Conservation (phyloP, 2,113 vertebrate species). For the Toxotes jaculatrix region DNA sequence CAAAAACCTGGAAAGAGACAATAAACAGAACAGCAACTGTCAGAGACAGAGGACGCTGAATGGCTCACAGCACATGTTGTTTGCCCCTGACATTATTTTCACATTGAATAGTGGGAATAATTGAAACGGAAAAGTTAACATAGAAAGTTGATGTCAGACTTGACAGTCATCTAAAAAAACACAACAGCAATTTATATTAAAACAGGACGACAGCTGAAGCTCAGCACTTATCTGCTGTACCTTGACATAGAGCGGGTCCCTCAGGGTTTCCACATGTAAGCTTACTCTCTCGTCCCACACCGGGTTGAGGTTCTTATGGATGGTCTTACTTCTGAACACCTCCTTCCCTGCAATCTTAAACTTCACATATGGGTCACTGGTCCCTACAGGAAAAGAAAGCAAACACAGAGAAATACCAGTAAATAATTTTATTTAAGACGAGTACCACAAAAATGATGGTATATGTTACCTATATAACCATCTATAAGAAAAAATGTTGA, state of each 20-base stretch:
- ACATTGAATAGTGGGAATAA: background rate
- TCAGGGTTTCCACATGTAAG: constrained; percentile 89
- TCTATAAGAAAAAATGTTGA: background rate
- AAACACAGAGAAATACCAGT: background rate
- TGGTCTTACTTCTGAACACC: constrained; percentile 96
- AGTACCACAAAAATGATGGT: background rate
- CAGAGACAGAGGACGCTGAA: background rate
- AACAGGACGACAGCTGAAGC: background rate
- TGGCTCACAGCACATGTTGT: background rate
- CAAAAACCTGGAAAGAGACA: constrained; percentile 90
- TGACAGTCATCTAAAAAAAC: background rate
- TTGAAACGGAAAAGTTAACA: background rate
- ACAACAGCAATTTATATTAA: background rate
- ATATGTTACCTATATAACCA: background rate
- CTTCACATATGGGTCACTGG: constrained; percentile 98
- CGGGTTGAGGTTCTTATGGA: constrained; percentile 97
- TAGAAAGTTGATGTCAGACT: background rate
- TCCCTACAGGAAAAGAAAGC: constrained; percentile 83
- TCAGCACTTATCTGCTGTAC: constrained; percentile 76
- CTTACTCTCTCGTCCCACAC: constrained; percentile 94
- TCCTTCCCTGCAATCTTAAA: constrained; percentile 98
- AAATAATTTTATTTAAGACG: background rate
- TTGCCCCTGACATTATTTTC: background rate
- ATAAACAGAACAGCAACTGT: constrained; percentile 16
- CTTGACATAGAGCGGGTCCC: constrained; percentile 94